A percentile compares a stretch with the other conserved stretches of the same genome.
Evolutionary conservation across 2,797 vertebrate species (phyloP).

Genomic region (Prunella strophiata): DNA sequence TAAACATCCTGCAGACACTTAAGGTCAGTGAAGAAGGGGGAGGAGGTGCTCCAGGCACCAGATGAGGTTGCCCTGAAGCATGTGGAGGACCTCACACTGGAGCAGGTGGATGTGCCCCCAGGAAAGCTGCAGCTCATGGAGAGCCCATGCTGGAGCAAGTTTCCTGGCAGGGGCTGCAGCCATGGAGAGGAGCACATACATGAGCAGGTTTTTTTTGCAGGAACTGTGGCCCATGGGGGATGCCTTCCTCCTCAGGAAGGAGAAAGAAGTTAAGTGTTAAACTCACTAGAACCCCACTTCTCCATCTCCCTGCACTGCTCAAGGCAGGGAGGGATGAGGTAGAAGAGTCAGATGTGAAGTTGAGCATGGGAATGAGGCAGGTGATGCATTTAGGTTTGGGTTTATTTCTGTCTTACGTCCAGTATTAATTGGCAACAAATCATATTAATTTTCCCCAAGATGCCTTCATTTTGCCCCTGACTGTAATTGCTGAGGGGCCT

Average conservation of each 20-base stretch:
- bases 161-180: not conserved
- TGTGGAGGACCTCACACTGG: accelerated
- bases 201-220: accelerated
- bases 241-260: not conserved
- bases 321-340: not conserved
- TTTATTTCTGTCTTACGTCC: not conserved
- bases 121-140: not conserved
- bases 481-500: not conserved
- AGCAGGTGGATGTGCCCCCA: not conserved
- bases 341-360: not conserved
- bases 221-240: not conserved
- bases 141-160: not conserved
- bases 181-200: accelerated
- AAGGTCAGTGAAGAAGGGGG: not conserved
- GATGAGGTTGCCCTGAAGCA: not conserved
- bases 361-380: not conserved
- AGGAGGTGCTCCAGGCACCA: not conserved
- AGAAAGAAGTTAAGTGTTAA: not conserved
- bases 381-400: not conserved
- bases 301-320: accelerated
- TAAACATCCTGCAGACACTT: not conserved
- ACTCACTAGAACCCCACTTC: not conserved
- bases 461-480: not conserved
- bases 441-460: not conserved
- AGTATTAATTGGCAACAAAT: not conserved